A percentile compares a stretch with the other conserved stretches of the same genome.
These are phyloP conservation scores for Hymenopus coronatus DNA, from an alignment of 2,888 invertebrate species.

Conservation along the genomic window DNA sequence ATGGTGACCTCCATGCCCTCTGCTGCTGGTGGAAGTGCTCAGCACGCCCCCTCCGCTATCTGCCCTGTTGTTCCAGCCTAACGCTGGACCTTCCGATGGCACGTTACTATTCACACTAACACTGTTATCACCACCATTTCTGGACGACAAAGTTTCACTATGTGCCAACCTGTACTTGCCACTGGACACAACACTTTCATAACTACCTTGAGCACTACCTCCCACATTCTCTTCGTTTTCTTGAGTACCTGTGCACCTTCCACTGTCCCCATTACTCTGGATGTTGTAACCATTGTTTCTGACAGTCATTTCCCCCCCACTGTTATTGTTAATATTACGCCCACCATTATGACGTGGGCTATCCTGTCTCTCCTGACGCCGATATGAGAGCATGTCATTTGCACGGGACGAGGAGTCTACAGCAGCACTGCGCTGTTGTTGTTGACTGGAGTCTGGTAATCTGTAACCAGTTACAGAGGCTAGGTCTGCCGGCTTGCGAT, in stretches of 20 bases:
- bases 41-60: slow-evolving; percentile 15
- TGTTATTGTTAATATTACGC: neutral
- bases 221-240: slow-evolving; percentile 6
- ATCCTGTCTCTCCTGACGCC: slow-evolving; percentile 18
- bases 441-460: slow-evolving; percentile 14
- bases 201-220: slow-evolving; percentile 6
- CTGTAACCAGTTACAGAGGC: neutral
- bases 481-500: slow-evolving; percentile 56
- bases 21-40: slow-evolving; percentile 26
- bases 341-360: neutral
- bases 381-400: neutral
- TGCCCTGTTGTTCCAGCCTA: neutral
- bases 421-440: neutral
- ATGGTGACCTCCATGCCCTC: slow-evolving; percentile 30
- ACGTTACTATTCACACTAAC: neutral
- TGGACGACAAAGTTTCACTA: slow-evolving; percentile 11
- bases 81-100: slow-evolving; percentile 1
- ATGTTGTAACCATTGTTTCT: neutral
- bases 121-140: neutral
- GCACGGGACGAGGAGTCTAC: slow-evolving; percentile 1
- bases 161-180: neutral
- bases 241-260: neutral
- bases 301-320: neutral
- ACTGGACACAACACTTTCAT: slow-evolving; percentile 8
- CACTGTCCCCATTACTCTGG: neutral